These are phyloP conservation scores for Bombus turneri DNA, from an alignment of 1,140 invertebrate genomes.

Conservation along the genomic window DNA sequence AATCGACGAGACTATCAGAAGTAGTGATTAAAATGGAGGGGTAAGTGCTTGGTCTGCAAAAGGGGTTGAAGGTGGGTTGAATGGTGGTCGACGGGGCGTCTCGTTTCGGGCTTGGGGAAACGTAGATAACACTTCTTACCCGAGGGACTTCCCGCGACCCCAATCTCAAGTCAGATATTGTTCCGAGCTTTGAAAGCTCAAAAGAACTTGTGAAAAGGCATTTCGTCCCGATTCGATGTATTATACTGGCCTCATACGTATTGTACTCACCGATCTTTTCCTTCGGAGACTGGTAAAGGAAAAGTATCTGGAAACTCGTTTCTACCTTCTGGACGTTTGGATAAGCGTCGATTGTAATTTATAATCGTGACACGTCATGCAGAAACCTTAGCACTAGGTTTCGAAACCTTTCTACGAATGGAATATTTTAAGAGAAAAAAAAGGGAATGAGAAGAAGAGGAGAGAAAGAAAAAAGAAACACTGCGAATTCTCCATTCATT, in stretches of 20 bases:
- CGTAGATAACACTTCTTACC: conserved; percentile 78
- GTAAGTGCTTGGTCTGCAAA: conserved; percentile 67
- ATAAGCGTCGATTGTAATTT: conserved; percentile 63
- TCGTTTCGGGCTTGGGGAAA: conserved; percentile 74
- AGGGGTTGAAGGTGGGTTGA: conserved; percentile 67
- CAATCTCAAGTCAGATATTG: conserved; percentile 79
- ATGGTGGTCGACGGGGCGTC: conserved; percentile 63
- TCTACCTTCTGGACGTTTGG: conserved; percentile 16
- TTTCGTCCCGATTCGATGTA: conserved; percentile 76
- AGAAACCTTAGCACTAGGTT: too few relatives aligned
- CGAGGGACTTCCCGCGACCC: conserved; percentile 74
- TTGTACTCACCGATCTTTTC: conserved; percentile 67
- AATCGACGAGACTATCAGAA: conserved; percentile 72
- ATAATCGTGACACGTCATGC: conserved; percentile 42
- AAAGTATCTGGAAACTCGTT: conserved; percentile 53
- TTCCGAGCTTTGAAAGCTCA: conserved; percentile 78
- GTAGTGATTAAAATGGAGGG: conserved; percentile 76
- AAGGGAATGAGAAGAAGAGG: background rate
- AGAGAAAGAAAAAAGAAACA: background rate
- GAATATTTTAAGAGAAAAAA: background rate
- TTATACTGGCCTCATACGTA: conserved; percentile 74
- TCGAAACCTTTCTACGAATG: background rate
- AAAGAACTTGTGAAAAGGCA: conserved; percentile 77
- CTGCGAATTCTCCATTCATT: background rate
- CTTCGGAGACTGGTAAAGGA: conserved; percentile 52